phyloP scores from a whole-genome alignment of 2,888 invertebrate genomes.

The Tanytarsus gracilentus region DNA sequence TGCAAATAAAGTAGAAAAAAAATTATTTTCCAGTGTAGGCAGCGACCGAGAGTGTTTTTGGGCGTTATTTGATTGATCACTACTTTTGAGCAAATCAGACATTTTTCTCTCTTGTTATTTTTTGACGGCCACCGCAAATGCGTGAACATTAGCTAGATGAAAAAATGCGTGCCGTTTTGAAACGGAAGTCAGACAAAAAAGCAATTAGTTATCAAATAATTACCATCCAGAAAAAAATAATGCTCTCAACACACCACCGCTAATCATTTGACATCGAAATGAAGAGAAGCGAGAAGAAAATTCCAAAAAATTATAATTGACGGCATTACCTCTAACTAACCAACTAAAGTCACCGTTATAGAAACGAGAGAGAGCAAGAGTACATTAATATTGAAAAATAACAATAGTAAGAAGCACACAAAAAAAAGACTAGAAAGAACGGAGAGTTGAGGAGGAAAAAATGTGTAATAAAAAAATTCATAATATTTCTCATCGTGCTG shows the following conservation, averaged over 20 bases:
- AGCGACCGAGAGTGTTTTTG: not conserved
- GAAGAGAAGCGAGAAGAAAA: no score
- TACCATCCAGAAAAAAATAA: no score
- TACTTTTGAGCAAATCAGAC: not conserved
- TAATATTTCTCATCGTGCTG: constrained; percentile 28
- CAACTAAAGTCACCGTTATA: no score
- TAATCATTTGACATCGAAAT: no score
- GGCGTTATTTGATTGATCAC: constrained; percentile 23
- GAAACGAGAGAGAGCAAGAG: not conserved
- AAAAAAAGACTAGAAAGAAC: no score
- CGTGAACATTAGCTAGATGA: constrained; percentile 1
- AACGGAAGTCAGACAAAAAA: not conserved
- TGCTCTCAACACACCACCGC: no score
- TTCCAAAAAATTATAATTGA: no score
- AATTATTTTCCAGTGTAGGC: not conserved
- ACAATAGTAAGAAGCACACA: constrained; percentile 1
- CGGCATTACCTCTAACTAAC: no score
- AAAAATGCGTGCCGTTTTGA: not conserved
- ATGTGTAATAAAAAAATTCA: constrained; percentile 29
- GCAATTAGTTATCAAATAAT: constrained; percentile 6
- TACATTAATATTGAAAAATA: constrained; percentile 16
- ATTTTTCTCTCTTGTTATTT: not conserved
- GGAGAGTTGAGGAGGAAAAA: not conserved
- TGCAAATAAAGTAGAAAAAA: not conserved
- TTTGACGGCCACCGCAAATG: not conserved